Evolutionary conservation across 2,797 vertebrate genomes (phyloP).

Genomic region (Scyliorhinus canicula): DNA sequence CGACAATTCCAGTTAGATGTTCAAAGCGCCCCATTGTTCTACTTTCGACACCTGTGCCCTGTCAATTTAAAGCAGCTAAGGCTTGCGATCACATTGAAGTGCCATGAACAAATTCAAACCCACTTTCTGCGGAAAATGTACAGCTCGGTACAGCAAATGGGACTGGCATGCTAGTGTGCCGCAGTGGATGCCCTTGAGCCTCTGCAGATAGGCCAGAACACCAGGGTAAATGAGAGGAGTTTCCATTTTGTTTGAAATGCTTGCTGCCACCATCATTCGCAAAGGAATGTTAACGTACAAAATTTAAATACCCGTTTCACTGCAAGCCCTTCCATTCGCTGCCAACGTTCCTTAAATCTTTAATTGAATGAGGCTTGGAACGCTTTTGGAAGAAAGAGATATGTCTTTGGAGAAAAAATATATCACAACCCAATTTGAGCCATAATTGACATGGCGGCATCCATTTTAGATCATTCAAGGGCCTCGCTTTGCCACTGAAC

Average conservation of each 20-base stretch:
- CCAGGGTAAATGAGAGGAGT: neutral
- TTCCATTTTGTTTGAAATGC: neutral
- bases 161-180: neutral
- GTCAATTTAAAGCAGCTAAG: neutral
- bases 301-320: neutral
- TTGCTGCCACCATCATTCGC: neutral
- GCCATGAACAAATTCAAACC: neutral
- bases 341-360: neutral
- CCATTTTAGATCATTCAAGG: neutral
- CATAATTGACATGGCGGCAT: neutral
- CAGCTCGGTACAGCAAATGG: neutral
- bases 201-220: neutral
- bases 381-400: too few relatives aligned
- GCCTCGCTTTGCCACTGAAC: conserved; percentile 35
- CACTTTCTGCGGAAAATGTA: neutral
- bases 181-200: neutral
- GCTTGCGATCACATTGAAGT: neutral
- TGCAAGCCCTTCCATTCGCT: neutral
- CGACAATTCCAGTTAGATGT: neutral
- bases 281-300: too few relatives aligned
- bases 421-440: neutral
- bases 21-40: neutral
- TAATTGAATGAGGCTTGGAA: neutral
- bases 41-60: neutral
- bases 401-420: too few relatives aligned